A percentile compares a stretch with the other conserved stretches of the same genome.
Conservation (phyloP, 2,113 vertebrate species). For the Tychaedon coryphoeus region DNA sequence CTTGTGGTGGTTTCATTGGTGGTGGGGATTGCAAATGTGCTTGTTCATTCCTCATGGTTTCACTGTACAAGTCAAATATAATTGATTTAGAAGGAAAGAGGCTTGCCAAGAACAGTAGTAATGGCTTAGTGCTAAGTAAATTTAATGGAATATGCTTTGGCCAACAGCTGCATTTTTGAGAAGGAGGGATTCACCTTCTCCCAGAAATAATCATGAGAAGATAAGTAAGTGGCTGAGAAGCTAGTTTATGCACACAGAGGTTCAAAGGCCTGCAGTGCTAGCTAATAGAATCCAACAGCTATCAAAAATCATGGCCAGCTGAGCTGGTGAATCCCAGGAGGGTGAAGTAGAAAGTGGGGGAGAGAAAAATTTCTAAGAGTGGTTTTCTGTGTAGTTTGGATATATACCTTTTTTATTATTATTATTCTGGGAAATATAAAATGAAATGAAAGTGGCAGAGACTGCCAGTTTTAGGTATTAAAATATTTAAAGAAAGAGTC, state of each 20-base stretch:
- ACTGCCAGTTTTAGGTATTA: neutral
- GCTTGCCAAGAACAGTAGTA: constrained; percentile 38
- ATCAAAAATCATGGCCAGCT: constrained; percentile 1
- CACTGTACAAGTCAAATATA: neutral
- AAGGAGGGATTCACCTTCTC: neutral
- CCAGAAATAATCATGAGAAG: neutral
- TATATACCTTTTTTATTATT: neutral
- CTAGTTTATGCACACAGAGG: neutral
- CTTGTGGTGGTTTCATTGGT: neutral
- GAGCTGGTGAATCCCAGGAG: neutral
- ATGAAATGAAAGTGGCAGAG: neutral
- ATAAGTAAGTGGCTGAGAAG: neutral
- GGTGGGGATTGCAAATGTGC: neutral
- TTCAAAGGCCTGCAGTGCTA: neutral
- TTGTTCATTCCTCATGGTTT: neutral
- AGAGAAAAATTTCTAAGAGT: neutral
- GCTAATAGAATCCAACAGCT: neutral
- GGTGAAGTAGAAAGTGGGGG: neutral
- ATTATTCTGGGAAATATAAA: neutral
- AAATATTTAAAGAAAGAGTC: constrained; percentile 37
- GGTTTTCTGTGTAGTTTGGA: neutral
- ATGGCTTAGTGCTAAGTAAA: constrained; percentile 32
- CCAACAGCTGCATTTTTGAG: constrained; percentile 30
- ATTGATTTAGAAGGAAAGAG: constrained; percentile 15
- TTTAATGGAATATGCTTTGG: constrained; percentile 11